phyloP scores from a whole-genome alignment of 2,113 vertebrate species.

The Phodopus roborovskii region DNA sequence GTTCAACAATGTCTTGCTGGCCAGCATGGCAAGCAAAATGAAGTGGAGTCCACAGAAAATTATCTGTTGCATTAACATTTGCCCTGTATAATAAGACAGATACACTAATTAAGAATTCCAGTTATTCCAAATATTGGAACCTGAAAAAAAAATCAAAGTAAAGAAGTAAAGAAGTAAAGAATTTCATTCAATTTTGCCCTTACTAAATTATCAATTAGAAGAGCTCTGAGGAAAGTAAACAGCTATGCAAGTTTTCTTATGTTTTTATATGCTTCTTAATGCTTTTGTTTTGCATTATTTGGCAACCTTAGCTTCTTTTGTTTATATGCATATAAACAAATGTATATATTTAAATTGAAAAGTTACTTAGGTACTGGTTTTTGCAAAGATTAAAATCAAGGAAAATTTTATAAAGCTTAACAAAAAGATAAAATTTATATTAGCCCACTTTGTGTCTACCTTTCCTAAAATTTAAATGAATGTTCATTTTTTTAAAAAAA shows the following conservation, averaged over 20 bases:
- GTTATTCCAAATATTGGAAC: not conserved
- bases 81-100: slow-evolving; percentile 85
- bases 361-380: not conserved
- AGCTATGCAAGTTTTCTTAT: not conserved
- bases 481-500: slow-evolving; percentile 54
- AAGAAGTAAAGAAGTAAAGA: not conserved
- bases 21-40: slow-evolving; percentile 95
- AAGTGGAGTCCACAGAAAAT: slow-evolving; percentile 96
- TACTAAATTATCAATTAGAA: slow-evolving; percentile 19
- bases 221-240: not conserved
- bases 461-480: slow-evolving; percentile 53
- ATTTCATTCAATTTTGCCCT: not conserved
- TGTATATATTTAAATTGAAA: slow-evolving; percentile 3
- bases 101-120: slow-evolving; percentile 21
- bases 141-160: not conserved
- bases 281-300: slow-evolving; percentile 3
- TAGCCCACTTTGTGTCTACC: slow-evolving; percentile 1
- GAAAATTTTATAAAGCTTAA: slow-evolving; percentile 33
- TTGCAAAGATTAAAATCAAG: slow-evolving; percentile 40
- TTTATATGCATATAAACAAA: not conserved
- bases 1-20: slow-evolving; percentile 89
- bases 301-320: not conserved
- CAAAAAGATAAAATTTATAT: slow-evolving; percentile 1
- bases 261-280: not conserved
- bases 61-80: slow-evolving; percentile 90